Evolutionary conservation across 2,888 invertebrate genomes (phyloP).

Genomic region (Argynnis bischoffii): DNA sequence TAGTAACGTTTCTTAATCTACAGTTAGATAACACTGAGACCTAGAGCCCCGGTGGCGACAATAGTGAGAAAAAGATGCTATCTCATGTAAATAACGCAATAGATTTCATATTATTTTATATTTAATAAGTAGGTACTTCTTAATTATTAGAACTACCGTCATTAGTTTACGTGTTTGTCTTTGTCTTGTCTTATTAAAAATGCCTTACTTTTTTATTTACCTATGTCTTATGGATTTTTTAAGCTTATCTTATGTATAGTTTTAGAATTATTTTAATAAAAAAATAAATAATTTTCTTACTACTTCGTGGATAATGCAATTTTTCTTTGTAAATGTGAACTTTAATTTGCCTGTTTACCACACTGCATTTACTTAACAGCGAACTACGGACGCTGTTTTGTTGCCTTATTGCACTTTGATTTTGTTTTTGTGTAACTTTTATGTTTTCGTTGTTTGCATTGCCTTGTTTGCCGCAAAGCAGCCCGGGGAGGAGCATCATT

Average conservation of each 20-base stretch:
- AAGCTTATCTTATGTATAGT: not conserved
- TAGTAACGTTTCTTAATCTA: constrained; percentile 32
- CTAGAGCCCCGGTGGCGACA: constrained; percentile 16
- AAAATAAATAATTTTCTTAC: not conserved
- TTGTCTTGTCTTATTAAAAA: not conserved
- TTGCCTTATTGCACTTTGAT: constrained; percentile 44
- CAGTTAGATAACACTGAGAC: constrained; percentile 29
- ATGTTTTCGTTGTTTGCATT: constrained; percentile 73
- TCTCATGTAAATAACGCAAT: constrained; percentile 4
- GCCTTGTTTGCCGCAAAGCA: constrained; percentile 74
- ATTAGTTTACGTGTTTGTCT: not conserved
- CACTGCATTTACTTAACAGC: constrained; percentile 20
- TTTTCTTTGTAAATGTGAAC: constrained; percentile 9
- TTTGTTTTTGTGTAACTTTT: constrained; percentile 69
- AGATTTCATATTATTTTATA: not conserved
- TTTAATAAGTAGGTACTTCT: not conserved
- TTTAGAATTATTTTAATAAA: not conserved
- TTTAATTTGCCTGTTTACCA: constrained; percentile 22
- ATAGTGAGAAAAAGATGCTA: constrained; percentile 26
- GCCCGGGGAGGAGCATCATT: constrained; percentile 87
- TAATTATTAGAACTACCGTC: not conserved
- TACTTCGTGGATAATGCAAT: constrained; percentile 6
- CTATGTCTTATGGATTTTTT: not conserved
- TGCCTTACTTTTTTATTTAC: not conserved
- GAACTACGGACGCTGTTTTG: constrained; percentile 27